Evolutionary conservation across 2,113 vertebrate species (phyloP), one percentile per base, ranked within the genome.

Genomic region (Bolborhynchus lineola): DNA sequence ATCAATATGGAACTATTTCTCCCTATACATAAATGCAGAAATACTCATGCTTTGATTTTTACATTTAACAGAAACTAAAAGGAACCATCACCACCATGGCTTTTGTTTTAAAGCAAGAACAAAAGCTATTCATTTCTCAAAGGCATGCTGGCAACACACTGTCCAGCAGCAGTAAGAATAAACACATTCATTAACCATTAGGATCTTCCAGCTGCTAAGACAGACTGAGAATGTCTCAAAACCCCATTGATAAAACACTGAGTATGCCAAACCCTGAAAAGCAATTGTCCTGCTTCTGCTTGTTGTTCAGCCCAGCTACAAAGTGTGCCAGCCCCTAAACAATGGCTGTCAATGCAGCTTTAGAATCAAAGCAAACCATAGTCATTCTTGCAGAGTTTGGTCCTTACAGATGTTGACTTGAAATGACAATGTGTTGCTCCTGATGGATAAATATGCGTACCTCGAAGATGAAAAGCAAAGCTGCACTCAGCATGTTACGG

Each of bases 91-190:
- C 41, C 50, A 72, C 47, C 50, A 65, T 1, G 3, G 46, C 59
- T 68, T 74, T 78, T 95, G 60, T 65, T 77, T 23, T 20, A 53
- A 35, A 50, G 33, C 29, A 93, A 71, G 69, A 93, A 95, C 64
- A 97, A 96, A 93, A 95, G 67, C 82, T 92, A 95, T 95, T 96
- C 80, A 91, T 41, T 50, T 46, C 88, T 63, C 72, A 74, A 86
- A 74, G 35, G 31, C 93, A 52, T 55, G 47, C 82, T 95, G 84
- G 92, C 86, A 91, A 90, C 1, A 1, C 67, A 62, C 84, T 93
- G 85, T 14, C 96, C 82, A 92, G 88, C 88, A 94, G 70, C 87
- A 92, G 65, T 25, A 93, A 91, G 91, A 97, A 96, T 74, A 95
- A 95, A 94, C 84, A 93, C 64, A 94, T 96, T 91, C 86, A 94